Percentiles rank a stretch among this genome's conserved stretches.
Evolutionary conservation across 2,113 vertebrate species (phyloP).

Genomic region (Ancistrus triradiatus): DNA sequence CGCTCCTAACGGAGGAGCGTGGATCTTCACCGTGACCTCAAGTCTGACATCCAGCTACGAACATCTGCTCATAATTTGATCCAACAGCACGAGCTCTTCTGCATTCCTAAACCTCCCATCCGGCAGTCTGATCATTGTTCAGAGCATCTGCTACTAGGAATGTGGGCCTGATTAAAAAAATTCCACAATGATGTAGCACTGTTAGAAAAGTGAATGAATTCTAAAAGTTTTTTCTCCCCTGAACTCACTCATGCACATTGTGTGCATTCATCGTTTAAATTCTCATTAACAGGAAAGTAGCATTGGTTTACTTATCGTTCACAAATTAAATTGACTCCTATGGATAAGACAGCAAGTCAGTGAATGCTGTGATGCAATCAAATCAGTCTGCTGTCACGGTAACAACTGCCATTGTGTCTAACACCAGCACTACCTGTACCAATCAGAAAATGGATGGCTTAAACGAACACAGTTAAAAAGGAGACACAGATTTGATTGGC

Average conservation of each 20-base stretch:
- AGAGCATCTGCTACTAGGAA: conserved; percentile 37
- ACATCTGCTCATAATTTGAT: conserved; percentile 38
- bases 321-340: conserved; percentile 45
- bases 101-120: conserved; percentile 7
- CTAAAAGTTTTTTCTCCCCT: not conserved
- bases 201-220: conserved; percentile 18
- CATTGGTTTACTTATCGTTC: conserved; percentile 42
- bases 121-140: conserved; percentile 26
- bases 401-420: conserved; percentile 44
- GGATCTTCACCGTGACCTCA: conserved; percentile 11
- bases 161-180: conserved; percentile 37
- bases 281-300: conserved; percentile 43
- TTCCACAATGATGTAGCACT: conserved; percentile 21
- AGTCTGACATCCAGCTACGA: conserved; percentile 32
- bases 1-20: conserved; percentile 16
- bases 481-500: conserved; percentile 45
- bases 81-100: not conserved
- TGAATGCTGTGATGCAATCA: conserved; percentile 45
- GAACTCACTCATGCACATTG: conserved; percentile 15
- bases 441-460: conserved; percentile 39
- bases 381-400: conserved; percentile 33
- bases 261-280: conserved; percentile 46
- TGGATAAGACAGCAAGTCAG: conserved; percentile 40
- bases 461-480: conserved; percentile 14
- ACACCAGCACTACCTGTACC: conserved; percentile 51